Evolutionary conservation across 2,888 invertebrate species (phyloP), one percentile per base, ranked within the genome.

Genomic region (Thumatha senex): DNA sequence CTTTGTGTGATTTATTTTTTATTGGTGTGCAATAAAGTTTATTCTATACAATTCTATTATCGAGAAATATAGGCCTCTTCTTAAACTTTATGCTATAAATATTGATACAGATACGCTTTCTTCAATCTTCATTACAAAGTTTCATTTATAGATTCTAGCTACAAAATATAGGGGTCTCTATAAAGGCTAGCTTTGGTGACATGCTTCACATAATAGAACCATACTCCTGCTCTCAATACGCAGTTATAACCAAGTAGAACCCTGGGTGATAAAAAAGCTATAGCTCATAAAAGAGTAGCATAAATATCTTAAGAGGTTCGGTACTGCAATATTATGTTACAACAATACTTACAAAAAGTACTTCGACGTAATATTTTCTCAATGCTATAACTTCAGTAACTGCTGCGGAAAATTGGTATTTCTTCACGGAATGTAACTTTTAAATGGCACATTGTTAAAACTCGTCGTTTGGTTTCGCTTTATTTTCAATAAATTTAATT

Each of bases 261-360:
- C 48, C 34, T 51, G 44, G 40, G 46, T 36, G 50, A 58, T 63
- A 63, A 61, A 43, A 66, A 61, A 54, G 51, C 46, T 58, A 51
- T 44, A 39, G 52, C 12, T 51, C 51, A 42, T 66, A 59, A 67
- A 64, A 64, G 47, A 33, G 42, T 34, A 36, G 9, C 46, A 56
- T 56, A 65, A 56, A 63, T 61, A 55, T 43, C 47, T 61, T 55
- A 61, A 29, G 46, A 51, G 29, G 40, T 38, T 40, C 11, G 15
- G 10, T 41, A 41, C 40, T 46, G 24, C 15, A 46, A 29, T 30
- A 47, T 39, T 30, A 12, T 9, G 34, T 39, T 41, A 11, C 33
- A 43, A 15, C 33, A 43, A 15, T 5, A 29, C 39, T 56, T 48
- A 63, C 40, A n/a, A n/a, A n/a, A n/a, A n/a, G 13, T 14, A 48